Base-by-base conservation (phyloP, 92 coral and sea anemone genomes). In the Parazoanthus atlanticus region DNA sequence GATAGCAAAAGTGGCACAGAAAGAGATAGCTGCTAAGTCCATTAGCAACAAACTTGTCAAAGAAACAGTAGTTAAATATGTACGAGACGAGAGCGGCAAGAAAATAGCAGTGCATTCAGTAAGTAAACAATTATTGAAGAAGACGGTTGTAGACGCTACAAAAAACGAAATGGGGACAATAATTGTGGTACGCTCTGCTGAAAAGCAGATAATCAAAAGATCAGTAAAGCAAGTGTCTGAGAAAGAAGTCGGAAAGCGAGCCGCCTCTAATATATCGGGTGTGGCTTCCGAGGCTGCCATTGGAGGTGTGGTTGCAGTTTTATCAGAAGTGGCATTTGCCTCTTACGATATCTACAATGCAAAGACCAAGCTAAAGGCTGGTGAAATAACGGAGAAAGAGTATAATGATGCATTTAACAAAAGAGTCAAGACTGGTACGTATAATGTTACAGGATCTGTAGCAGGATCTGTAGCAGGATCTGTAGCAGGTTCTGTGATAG, bases 401-500 rank as follows among this genome's bases (percentile, higher is more conserved):
- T 90, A 36, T 32, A 1, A 70, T 3, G 58, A 78, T 29, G 81
- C 81, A 13, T 5, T 26, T 47, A 36, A 11, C 43, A 90, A 90
- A 72, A 67, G 90, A 80, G 8, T 66, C 58, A 70, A 69, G 25
- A 47, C 80, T 38, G 90, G 86, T 38, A 49, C n/a, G 47, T 79
- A 84, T n/a, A 88, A 43, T 58, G 82, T 54, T 12, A 30, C 56
- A 38, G 86, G 86, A 6, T 70, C 75, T 21, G 23, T 79, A 12
- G 29, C 49, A 32, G 92, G 92, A 25, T 46, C 76, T 8, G 82
- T 54, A 23, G 40, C 56, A 38, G 86, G 86, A 6, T 70, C 75
- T 21, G 23, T 79, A 12, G 29, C 49, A 32, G 92, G 92, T 25
- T 46, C 76, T 8, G 81, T 40, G 32, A 10, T 90, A 16, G 86